phyloP scores from a whole-genome alignment of 2,888 invertebrate species.

The Prosopocoilus inquinatus region DNA sequence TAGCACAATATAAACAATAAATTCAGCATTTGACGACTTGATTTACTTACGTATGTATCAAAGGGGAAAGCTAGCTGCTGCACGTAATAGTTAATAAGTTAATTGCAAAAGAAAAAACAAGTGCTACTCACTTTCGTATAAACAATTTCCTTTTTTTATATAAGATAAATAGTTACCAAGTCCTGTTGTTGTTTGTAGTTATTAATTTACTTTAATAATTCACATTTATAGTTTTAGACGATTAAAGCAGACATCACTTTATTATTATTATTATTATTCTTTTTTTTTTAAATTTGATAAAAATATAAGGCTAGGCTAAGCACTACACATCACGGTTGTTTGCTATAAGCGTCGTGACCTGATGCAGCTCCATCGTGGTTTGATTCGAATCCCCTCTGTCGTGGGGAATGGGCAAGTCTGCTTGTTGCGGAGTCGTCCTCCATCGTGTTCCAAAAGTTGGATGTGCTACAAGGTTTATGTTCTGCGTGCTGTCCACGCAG shows the following conservation, averaged over 20 bases:
- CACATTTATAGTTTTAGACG: constrained; percentile 33
- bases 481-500: constrained; percentile 44
- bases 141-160: constrained; percentile 31
- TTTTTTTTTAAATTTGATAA: constrained; percentile 32
- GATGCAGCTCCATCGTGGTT: constrained; percentile 39
- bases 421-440: constrained; percentile 35
- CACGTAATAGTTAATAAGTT: constrained; percentile 40
- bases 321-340: constrained; percentile 27
- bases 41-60: constrained; percentile 37
- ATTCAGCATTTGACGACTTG: constrained; percentile 37
- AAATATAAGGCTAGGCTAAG: constrained; percentile 1
- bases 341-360: constrained; percentile 40
- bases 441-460: constrained; percentile 47
- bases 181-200: constrained; percentile 30
- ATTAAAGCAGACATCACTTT: constrained; percentile 37
- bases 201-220: constrained; percentile 24
- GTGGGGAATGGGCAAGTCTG: constrained; percentile 30
- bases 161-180: constrained; percentile 32
- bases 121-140: constrained; percentile 39
- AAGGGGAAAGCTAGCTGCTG: constrained; percentile 26
- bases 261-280: constrained; percentile 17
- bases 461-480: constrained; percentile 29
- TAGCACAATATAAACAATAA: no score
- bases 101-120: constrained; percentile 45
- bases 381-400: constrained; percentile 30